phyloP scores from a whole-genome alignment of 1,140 invertebrate species.

The Achatina immaculata region DNA sequence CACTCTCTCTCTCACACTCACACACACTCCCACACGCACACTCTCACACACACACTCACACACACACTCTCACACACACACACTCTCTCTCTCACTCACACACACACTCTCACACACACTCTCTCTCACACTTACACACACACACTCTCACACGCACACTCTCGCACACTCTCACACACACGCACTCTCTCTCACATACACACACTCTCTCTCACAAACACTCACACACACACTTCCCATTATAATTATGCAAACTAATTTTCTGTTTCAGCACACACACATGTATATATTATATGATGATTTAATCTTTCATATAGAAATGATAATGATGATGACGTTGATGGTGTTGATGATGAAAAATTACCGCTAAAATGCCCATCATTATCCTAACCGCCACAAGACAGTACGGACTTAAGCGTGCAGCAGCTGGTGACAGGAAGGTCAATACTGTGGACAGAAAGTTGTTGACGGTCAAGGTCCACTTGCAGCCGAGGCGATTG shows the following conservation, averaged over 20 bases:
- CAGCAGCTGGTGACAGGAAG: background rate
- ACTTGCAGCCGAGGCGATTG: background rate
- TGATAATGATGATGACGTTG: background rate
- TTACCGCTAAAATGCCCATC: background rate
- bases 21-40: constrained; percentile 7
- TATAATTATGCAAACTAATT: background rate
- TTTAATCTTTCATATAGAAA: no score
- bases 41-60: background rate
- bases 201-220: background rate
- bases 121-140: background rate
- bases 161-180: background rate
- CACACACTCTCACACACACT: no score
- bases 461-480: background rate
- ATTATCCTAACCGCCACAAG: background rate
- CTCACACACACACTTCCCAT: background rate
- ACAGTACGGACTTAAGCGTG: background rate
- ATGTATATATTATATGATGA: no score
- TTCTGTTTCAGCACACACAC: no score
- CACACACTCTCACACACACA: background rate
- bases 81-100: no score
- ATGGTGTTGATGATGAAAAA: background rate
- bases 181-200: background rate
- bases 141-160: background rate
- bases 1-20: constrained; percentile 1
- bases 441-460: background rate